Evolutionary conservation across 2,113 vertebrate genomes (phyloP).

Genomic region (Serinus canaria): DNA sequence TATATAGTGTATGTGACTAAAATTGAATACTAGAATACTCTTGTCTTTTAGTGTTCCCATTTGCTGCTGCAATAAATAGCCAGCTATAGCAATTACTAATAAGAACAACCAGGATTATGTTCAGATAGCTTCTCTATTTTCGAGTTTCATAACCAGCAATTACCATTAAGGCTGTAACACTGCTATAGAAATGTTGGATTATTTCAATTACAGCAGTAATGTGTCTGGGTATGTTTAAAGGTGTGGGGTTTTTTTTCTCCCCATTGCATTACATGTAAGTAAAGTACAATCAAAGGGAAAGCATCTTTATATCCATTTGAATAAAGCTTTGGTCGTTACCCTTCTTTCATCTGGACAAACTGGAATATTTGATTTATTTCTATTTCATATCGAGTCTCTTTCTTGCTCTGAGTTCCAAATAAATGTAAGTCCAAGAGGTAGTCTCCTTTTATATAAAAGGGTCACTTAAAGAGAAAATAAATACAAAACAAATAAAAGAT

Average conservation of each 20-base stretch:
- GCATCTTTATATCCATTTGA: neutral
- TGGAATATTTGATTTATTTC: neutral
- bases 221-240: constrained; percentile 15
- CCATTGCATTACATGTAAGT: neutral
- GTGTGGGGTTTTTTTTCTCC: neutral
- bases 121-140: constrained; percentile 28
- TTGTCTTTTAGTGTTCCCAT: neutral
- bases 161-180: constrained; percentile 37
- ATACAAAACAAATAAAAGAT: neutral
- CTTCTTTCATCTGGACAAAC: neutral
- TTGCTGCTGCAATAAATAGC: constrained; percentile 36
- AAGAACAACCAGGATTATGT: constrained; percentile 11
- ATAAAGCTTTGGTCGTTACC: neutral
- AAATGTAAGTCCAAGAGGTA: neutral
- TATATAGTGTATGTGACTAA: neutral
- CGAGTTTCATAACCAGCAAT: constrained; percentile 36
- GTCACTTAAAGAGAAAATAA: neutral
- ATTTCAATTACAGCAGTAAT: constrained; percentile 45
- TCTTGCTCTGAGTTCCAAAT: neutral
- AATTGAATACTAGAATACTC: neutral
- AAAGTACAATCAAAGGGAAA: neutral
- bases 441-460: neutral
- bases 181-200: constrained; percentile 38
- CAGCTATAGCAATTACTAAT: constrained; percentile 37
- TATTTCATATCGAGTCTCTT: neutral